Evolutionary conservation across 2,113 vertebrate genomes (phyloP).

Genomic region (Oreochromis aureus): DNA sequence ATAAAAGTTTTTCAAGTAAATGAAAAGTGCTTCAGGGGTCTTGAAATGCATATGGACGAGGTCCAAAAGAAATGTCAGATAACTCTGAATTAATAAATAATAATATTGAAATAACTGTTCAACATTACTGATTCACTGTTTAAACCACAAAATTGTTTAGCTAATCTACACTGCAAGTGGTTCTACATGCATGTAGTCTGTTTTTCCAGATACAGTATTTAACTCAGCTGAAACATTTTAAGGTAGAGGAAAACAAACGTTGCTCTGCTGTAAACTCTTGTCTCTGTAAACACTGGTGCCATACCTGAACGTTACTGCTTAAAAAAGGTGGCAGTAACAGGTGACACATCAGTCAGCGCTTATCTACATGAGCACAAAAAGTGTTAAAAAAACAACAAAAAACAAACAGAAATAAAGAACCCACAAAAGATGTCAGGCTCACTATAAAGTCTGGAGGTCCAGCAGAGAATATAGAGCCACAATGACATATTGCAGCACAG

Average conservation of each 20-base stretch:
- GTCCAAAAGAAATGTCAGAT: not conserved
- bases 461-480: slow-evolving; percentile 38
- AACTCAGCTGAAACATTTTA: not conserved
- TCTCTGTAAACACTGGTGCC: slow-evolving; percentile 46
- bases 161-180: not conserved
- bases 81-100: not conserved
- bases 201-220: not conserved
- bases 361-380: slow-evolving; percentile 26
- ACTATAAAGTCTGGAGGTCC: slow-evolving; percentile 16
- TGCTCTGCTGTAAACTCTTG: slow-evolving; percentile 49
- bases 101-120: not conserved
- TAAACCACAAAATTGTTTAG: not conserved
- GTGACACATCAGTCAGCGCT: slow-evolving; percentile 1
- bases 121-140: not conserved
- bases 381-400: not conserved
- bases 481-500: slow-evolving; percentile 43
- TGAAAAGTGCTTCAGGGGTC: slow-evolving; percentile 26
- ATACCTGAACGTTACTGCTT: slow-evolving; percentile 33
- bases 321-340: slow-evolving; percentile 47
- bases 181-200: not conserved
- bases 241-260: slow-evolving; percentile 10
- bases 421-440: slow-evolving; percentile 16
- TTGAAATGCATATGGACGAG: not conserved
- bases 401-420: not conserved
- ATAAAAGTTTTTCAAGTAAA: not conserved